Base-by-base conservation (phyloP, 92 coral and sea anemone species). In the Blastomussa wellsi region DNA sequence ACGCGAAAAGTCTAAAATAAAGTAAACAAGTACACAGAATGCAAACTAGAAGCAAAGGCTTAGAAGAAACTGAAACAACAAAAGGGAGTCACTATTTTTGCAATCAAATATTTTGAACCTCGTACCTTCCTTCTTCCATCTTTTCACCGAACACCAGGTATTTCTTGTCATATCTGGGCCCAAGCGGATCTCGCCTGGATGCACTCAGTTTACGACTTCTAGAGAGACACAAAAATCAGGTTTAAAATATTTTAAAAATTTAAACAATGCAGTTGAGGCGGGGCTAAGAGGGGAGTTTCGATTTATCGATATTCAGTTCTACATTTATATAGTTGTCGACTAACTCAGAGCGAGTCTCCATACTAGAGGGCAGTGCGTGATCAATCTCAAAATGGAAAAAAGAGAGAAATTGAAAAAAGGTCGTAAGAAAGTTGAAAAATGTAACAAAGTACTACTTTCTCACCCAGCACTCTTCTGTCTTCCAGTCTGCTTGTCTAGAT, bases 71-170 rank as follows among this genome's bases (percentile, higher is more conserved):
- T 22, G n/a, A 55, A 17, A 17, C 53, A 14, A 51, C 19, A 22
- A 51, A 51, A 51, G 57, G 22, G 57, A 51, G 67, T 60, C 67
- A 13, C 31, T 26, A n/a, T 26, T n/a, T 60, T 1, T 5, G 8
- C 2, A n/a, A 60, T 14, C 44, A 22, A 69, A 69, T 38, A 33
- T 5, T 0, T 33, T 36, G 3, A 69, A 24, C 35, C 26, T 67
- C 97, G 82, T 86, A 88, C 98, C 88, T 90, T 68, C 86, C 95
- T 17, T 91, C 96, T 49, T 96, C 98, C 32, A 88, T 86, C 75
- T 89, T 95, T 35, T 96, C 98, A 37, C 98, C 98, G 84, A 96
- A 96, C 69, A 94, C 96, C 88, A 94, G 78, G 86, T 89, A 96
- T 69, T 92, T 96, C 89, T 91, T 96, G 88, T 96, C 98, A 37